Conservation (phyloP, 1,140 invertebrate genomes). For the Capitella teleta region DNA sequence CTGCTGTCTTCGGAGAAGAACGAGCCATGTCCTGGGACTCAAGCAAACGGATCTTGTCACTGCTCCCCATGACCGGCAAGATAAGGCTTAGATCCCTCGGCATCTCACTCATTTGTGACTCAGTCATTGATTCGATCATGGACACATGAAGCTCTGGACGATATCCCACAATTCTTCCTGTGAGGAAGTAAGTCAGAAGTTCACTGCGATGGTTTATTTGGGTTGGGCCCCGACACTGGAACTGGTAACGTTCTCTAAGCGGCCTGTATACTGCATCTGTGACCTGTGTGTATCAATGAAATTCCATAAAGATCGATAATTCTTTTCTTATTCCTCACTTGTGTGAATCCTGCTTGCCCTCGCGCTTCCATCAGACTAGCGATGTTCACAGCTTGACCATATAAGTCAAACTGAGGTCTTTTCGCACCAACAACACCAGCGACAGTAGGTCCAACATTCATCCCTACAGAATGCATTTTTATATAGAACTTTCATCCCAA, state of each 20-base stretch:
- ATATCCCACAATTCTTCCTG: neutral
- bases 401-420: conserved; percentile 55
- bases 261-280: conserved; percentile 31
- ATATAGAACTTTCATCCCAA: neutral
- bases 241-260: conserved; percentile 57
- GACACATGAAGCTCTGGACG: neutral
- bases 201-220: conserved; percentile 89
- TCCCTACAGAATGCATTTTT: conserved; percentile 18
- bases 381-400: conserved; percentile 88
- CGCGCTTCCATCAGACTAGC: conserved; percentile 93
- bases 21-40: too few relatives aligned
- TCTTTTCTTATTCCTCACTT: conserved; percentile 61
- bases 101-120: neutral
- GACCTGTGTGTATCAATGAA: too few relatives aligned
- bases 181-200: conserved; percentile 76
- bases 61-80: too few relatives aligned
- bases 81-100: neutral
- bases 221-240: conserved; percentile 76
- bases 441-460: conserved; percentile 60
- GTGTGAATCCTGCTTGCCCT: conserved; percentile 81
- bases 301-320: too few relatives aligned
- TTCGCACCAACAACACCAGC: conserved; percentile 82
- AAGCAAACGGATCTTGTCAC: too few relatives aligned
- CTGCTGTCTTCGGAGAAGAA: too few relatives aligned
- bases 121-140: neutral